Evolutionary conservation across 2,888 invertebrate genomes (phyloP).

Genomic region (Cloeon dipterum): DNA sequence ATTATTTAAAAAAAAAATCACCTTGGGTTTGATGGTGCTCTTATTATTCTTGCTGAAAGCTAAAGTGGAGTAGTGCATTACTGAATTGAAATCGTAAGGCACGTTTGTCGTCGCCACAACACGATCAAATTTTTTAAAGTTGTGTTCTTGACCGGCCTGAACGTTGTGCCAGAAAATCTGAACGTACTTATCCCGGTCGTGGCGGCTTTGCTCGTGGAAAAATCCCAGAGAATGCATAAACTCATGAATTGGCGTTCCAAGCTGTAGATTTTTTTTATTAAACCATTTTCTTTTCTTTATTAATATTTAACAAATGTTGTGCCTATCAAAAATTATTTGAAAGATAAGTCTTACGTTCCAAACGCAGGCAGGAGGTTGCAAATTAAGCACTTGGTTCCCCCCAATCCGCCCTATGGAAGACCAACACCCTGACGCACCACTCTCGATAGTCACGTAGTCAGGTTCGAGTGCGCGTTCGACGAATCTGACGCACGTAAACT

Average conservation of each 20-base stretch:
- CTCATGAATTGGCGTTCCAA: neutral
- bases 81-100: neutral
- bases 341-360: too few species aligned
- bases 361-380: neutral
- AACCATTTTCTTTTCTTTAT: neutral
- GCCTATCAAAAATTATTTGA: too few species aligned
- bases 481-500: slow-evolving; percentile 1
- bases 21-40: neutral
- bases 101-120: neutral
- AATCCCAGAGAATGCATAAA: neutral
- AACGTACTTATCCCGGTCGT: neutral
- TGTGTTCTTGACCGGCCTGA: neutral
- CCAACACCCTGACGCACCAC: slow-evolving; percentile 2
- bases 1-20: neutral
- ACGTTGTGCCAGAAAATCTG: neutral
- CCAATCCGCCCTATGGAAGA: slow-evolving; percentile 6
- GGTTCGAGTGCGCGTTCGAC: slow-evolving; percentile 1
- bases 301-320: neutral
- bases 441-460: slow-evolving; percentile 3
- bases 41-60: neutral
- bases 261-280: slow-evolving; percentile 18
- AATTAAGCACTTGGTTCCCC: neutral
- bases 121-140: neutral
- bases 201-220: slow-evolving; percentile 1
- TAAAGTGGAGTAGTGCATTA: neutral